A percentile compares a stretch with the other conserved stretches of the same genome.
These are phyloP conservation scores for Sitta europaea DNA, from an alignment of 2,113 vertebrate genomes.

Conservation along the genomic window DNA sequence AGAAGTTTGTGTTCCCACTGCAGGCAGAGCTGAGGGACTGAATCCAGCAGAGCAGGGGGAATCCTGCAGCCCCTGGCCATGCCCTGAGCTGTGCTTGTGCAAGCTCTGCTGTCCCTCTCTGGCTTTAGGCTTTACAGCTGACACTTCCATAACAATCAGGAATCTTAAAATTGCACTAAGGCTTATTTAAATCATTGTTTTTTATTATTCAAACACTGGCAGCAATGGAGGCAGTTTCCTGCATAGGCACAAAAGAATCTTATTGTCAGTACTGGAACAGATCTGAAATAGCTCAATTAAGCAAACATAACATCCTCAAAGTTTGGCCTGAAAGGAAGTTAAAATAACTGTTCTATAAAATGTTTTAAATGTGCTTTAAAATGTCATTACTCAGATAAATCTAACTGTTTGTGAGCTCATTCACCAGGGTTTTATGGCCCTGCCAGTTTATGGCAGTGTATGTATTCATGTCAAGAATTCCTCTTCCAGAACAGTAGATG, in stretches of 20 bases:
- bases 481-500: constrained; percentile 59
- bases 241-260: neutral
- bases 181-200: constrained; percentile 22
- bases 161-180: neutral
- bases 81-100: neutral
- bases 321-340: constrained; percentile 1
- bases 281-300: constrained; percentile 32
- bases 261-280: constrained; percentile 15
- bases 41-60: neutral
- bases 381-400: constrained; percentile 57
- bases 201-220: neutral
- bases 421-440: neutral
- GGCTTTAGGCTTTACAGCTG: neutral
- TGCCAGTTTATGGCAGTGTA: constrained; percentile 39
- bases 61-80: neutral
- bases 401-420: neutral
- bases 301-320: constrained; percentile 27
- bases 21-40: neutral
- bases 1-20: neutral
- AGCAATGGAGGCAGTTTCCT: neutral
- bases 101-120: neutral
- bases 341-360: constrained; percentile 54
- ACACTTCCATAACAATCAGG: neutral
- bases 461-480: neutral
- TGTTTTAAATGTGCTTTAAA: constrained; percentile 45